Evolutionary conservation across 2,888 invertebrate genomes (phyloP).

Genomic region (Drepanosiphum platanoidis): DNA sequence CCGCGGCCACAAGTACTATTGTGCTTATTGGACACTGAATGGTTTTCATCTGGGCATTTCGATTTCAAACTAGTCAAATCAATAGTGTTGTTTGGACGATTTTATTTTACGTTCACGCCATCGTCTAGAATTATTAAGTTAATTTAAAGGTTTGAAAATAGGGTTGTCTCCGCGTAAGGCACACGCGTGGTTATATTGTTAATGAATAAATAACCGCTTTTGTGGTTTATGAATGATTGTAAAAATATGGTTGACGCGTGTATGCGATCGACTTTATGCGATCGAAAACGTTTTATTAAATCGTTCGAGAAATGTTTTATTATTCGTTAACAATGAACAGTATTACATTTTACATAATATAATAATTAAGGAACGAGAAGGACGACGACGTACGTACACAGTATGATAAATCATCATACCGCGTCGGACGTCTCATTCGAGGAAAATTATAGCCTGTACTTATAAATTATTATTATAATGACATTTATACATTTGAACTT

Average conservation of each 20-base stretch:
- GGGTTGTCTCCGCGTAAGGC: no score
- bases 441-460: not conserved
- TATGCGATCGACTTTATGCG: no score
- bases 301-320: not conserved
- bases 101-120: not conserved
- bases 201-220: no score
- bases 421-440: no score
- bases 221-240: no score
- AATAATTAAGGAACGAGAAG: not conserved
- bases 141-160: not conserved
- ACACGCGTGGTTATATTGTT: no score
- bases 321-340: not conserved
- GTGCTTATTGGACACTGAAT: not conserved
- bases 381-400: not conserved
- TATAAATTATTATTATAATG: not conserved
- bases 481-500: not conserved
- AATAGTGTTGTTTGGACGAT: not conserved
- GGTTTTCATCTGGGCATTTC: not conserved
- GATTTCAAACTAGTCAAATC: not conserved
- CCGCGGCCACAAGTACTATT: no score
- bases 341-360: not conserved
- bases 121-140: not conserved
- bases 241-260: no score
- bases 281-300: not conserved
- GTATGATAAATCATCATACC: not conserved